Evolutionary conservation across 1,140 invertebrate genomes (phyloP).

Genomic region (Trachelipus rathkii): DNA sequence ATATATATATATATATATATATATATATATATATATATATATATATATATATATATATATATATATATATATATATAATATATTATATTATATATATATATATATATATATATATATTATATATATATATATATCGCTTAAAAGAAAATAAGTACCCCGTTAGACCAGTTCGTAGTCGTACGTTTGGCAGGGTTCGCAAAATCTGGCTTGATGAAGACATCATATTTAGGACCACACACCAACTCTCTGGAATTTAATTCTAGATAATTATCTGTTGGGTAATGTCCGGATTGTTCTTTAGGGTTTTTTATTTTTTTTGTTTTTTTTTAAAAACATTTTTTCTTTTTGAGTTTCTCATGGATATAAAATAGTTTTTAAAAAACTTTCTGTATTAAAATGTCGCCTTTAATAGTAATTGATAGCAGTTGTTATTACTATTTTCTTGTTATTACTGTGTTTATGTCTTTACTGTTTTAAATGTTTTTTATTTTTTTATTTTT

Average conservation of each 20-base stretch:
- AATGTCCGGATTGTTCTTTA: conserved; percentile 41
- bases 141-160: not conserved
- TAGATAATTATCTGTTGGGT: conserved; percentile 41
- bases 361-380: too few species aligned
- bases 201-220: conserved; percentile 27
- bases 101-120: conserved; percentile 24
- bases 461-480: too few species aligned
- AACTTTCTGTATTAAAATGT: too few species aligned
- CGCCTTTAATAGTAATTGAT: too few species aligned
- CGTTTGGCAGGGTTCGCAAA: conserved; percentile 24
- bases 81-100: conserved; percentile 29
- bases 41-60: conserved; percentile 28
- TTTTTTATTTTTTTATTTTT: too few species aligned
- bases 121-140: not conserved
- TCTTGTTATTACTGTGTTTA: too few species aligned
- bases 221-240: conserved; percentile 26
- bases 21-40: not conserved
- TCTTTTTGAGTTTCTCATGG: too few species aligned
- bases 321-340: too few species aligned
- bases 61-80: too few species aligned
- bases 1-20: conserved; percentile 1
- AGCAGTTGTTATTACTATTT: too few species aligned
- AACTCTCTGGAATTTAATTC: conserved; percentile 35
- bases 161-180: conserved; percentile 26
- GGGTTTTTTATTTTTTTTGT: not conserved